A percentile compares a stretch with the other conserved stretches of the same genome.
phyloP scores from a whole-genome alignment of 1,140 invertebrate genomes.

The Cyrtorhinus lividipennis region DNA sequence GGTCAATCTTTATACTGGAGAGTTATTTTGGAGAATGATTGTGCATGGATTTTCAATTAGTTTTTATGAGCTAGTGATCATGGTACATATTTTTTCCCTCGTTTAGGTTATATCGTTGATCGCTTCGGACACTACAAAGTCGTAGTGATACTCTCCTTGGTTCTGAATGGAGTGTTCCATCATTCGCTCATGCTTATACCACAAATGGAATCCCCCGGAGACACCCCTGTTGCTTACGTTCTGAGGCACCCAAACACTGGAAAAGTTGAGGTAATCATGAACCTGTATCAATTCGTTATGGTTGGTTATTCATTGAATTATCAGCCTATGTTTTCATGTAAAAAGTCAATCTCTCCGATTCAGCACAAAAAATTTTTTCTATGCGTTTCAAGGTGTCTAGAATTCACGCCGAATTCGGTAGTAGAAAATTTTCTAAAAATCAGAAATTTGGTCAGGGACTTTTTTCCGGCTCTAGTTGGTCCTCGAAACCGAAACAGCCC shows the following conservation, averaged over 20 bases:
- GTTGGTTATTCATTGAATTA: too few species aligned
- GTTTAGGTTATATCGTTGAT: conserved; percentile 56
- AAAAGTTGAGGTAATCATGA: conserved; percentile 47
- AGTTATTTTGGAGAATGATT: not conserved
- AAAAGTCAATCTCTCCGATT: too few species aligned
- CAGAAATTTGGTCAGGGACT: too few species aligned
- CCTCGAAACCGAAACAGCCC: too few species aligned
- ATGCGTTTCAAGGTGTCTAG: too few species aligned
- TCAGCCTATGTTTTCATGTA: too few species aligned
- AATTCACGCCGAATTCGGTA: too few species aligned
- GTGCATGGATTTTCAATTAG: not conserved
- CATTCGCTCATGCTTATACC: conserved; percentile 55
- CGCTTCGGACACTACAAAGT: conserved; percentile 67
- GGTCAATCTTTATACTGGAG: conserved; percentile 21
- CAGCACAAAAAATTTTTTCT: too few species aligned
- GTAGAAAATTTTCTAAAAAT: too few species aligned
- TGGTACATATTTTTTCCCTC: not conserved
- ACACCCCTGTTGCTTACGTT: conserved; percentile 52
- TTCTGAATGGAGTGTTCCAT: conserved; percentile 54
- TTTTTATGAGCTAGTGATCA: not conserved
- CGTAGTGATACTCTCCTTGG: conserved; percentile 54
- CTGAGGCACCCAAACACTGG: conserved; percentile 49
- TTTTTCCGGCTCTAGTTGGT: too few species aligned
- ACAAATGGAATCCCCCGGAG: conserved; percentile 53
- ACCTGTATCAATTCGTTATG: too few species aligned